Evolutionary conservation across 2,113 vertebrate genomes (phyloP).

Genomic region (Tringa solitaria): DNA sequence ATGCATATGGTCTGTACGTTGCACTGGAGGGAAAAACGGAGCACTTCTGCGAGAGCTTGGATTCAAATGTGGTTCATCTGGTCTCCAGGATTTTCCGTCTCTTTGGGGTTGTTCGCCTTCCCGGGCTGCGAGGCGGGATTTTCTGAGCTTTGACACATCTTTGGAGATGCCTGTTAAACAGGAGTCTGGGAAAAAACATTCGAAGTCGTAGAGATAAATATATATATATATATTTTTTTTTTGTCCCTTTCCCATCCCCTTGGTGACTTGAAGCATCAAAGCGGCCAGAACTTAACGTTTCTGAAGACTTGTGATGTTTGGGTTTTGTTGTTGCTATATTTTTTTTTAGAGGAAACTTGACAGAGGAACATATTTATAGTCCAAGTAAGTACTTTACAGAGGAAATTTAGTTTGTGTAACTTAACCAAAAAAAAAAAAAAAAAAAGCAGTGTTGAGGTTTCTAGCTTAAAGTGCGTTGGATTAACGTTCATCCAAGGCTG

Average conservation of each 20-base stretch:
- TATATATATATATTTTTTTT: neutral
- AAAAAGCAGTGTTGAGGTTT: conserved; percentile 30
- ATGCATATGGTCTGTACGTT: conserved; percentile 53
- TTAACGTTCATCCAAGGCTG: conserved; percentile 52
- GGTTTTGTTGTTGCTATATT: conserved; percentile 62
- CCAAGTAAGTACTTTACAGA: conserved; percentile 78
- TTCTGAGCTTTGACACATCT: conserved; percentile 68
- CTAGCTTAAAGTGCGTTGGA: conserved; percentile 53
- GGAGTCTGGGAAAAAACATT: conserved; percentile 55
- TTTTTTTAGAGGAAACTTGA: conserved; percentile 72
- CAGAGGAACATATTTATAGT: conserved; percentile 71
- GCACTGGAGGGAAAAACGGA: conserved; percentile 65
- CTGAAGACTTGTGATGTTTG: conserved; percentile 63
- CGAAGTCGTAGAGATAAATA: conserved; percentile 1
- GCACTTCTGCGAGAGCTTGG: conserved; percentile 62
- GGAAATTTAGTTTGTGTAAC: conserved; percentile 68
- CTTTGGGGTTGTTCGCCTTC: conserved; percentile 48
- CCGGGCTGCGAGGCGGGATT: conserved; percentile 52
- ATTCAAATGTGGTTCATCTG: conserved; percentile 66
- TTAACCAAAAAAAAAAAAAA: conserved; percentile 31
- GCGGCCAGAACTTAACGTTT: conserved; percentile 39
- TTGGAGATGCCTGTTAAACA: conserved; percentile 59
- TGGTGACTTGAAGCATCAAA: conserved; percentile 67
- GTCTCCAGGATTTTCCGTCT: conserved; percentile 57
- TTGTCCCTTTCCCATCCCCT: neutral